Evolutionary conservation across 2,113 vertebrate genomes (phyloP).

Genomic region (Nibea coibor): DNA sequence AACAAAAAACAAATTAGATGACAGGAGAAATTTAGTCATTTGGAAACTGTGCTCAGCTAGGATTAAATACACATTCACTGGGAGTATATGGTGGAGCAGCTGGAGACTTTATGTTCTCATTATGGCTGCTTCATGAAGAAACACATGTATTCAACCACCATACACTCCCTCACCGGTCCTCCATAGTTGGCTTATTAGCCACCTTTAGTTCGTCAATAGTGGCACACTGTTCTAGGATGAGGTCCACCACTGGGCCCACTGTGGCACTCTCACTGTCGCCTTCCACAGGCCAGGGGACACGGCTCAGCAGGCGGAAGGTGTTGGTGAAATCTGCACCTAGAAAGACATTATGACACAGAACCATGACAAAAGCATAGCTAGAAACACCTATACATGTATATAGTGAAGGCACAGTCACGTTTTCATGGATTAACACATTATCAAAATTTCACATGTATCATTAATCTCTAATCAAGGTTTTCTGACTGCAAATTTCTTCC

Average conservation of each 20-base stretch:
- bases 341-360: neutral
- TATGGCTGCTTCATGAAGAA: neutral
- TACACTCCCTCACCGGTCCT: conserved; percentile 85
- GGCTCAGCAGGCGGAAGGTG: conserved; percentile 86
- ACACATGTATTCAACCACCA: conserved; percentile 35
- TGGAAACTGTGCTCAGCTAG: neutral
- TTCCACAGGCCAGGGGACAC: conserved; percentile 73
- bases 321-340: conserved; percentile 93
- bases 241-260: conserved; percentile 77
- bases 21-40: neutral
- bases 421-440: neutral
- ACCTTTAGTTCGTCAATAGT: conserved; percentile 89
- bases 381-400: neutral
- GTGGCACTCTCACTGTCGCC: conserved; percentile 41
- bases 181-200: conserved; percentile 88
- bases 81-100: conserved; percentile 52
- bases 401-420: neutral
- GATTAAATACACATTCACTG: neutral
- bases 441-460: neutral
- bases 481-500: neutral
- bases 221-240: conserved; percentile 85
- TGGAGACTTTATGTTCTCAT: neutral
- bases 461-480: neutral
- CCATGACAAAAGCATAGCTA: neutral
- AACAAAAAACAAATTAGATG: conserved; percentile 19